Percentiles rank a stretch among this genome's conserved stretches.
These are phyloP conservation scores for Aythya baeri DNA, from an alignment of 2,113 vertebrate genomes.

Conservation along the genomic window DNA sequence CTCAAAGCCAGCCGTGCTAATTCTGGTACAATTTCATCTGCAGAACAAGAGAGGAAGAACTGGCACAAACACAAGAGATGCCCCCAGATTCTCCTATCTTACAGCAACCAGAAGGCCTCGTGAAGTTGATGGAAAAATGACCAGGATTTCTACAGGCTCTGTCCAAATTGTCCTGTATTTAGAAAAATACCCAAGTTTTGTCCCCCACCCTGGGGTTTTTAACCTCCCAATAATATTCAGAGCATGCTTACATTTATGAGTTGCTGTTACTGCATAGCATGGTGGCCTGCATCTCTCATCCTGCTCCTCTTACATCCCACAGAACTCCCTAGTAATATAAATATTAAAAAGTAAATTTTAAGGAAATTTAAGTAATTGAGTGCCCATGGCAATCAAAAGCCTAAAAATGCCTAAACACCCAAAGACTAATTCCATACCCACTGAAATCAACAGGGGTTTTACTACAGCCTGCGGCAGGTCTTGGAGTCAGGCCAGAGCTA, in stretches of 20 bases:
- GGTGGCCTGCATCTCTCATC: background rate
- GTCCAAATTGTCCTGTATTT: background rate
- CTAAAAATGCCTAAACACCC: rapidly evolving
- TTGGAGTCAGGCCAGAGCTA: background rate
- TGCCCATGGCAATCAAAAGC: background rate
- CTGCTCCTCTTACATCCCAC: rapidly evolving
- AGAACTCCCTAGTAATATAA: background rate
- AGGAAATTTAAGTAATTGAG: background rate
- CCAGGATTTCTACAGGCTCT: background rate
- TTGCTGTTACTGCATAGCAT: background rate
- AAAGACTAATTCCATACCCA: background rate
- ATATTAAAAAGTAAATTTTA: background rate
- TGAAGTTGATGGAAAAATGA: background rate
- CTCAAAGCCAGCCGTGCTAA: rapidly evolving
- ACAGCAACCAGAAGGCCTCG: background rate
- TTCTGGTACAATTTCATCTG: background rate
- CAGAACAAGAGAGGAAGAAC: background rate
- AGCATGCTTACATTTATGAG: background rate
- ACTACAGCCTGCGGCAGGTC: background rate
- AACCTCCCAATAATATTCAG: background rate
- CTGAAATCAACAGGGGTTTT: background rate
- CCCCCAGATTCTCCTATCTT: background rate
- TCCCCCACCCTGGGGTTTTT: background rate
- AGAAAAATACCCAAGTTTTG: background rate
- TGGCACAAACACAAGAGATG: rapidly evolving